Evolutionary conservation across 2,113 vertebrate genomes (phyloP), one percentile per base, ranked within the genome.

Genomic region (Phainopepla nitens): DNA sequence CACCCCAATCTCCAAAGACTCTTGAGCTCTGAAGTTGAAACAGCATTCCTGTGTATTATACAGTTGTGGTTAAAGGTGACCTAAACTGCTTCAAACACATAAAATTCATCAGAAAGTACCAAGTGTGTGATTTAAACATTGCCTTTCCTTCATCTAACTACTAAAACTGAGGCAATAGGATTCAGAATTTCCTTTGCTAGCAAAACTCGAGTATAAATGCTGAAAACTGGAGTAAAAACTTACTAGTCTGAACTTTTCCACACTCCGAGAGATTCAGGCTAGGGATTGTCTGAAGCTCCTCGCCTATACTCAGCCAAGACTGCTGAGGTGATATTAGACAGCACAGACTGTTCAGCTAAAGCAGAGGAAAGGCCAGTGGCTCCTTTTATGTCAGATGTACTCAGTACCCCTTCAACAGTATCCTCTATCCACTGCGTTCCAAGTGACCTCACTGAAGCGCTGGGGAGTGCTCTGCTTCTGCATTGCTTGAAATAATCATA

Each of bases 21-120:
- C 93, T 97, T 96, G 96, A 95, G 96, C 45, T 89, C 82, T 84
- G 66, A 95, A 97, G 96, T 82, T 96, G 97, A 98, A 95, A 91
- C 89, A 96, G 79, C 97, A 97, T 96, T 97, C 91, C 97, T 49
- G 42, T 96, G 47, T 95, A 95, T 97, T 94, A 93, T 61, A 94
- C 61, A 93, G 64, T 76, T 97, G 90, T 96, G 91, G 84, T 94
- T 97, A 91, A 94, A 97, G 93, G 96, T 69, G 82, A 90, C 18
- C 31, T 17, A 41, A 72, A 64, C 50, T 47, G 28, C 53, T 92
- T 81, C 33, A 72, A 62, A 62, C 6, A 85, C 21, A 39, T 25
- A 64, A 28, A 76, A 10, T 27, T 58, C 15, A 75, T 13, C 7
- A 47, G 87, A 70, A 87, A 73, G 62, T 77, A 50, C 28, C 41